Evolutionary conservation across 2,888 invertebrate genomes (phyloP).

Genomic region (Drosophila birchii): DNA sequence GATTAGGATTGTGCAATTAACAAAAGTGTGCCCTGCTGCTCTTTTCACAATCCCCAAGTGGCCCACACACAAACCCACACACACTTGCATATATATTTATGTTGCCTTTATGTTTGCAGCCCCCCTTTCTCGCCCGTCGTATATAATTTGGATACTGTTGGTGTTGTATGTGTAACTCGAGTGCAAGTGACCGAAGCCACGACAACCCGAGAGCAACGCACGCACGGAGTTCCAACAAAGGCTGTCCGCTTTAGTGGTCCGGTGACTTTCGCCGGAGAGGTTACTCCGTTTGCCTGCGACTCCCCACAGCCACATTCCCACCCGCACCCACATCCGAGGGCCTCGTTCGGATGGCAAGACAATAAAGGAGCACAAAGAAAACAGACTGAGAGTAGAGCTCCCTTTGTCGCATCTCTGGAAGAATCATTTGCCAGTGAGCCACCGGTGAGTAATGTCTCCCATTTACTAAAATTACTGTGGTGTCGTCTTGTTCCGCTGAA

Average conservation of each 20-base stretch:
- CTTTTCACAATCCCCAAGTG: conserved; percentile 9
- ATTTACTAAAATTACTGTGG: conserved; percentile 59
- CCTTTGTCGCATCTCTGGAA: conserved; percentile 38
- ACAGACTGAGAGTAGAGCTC: conserved; percentile 26
- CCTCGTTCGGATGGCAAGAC: conserved; percentile 51
- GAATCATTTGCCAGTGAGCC: conserved; percentile 15
- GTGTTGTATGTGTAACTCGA: conserved; percentile 9
- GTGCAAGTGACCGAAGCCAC: conserved; percentile 33
- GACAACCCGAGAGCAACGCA: conserved; percentile 66
- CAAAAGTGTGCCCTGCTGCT: conserved; percentile 51
- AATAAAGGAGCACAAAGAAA: conserved; percentile 57
- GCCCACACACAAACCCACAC: conserved; percentile 6
- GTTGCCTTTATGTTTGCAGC: conserved; percentile 68
- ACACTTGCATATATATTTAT: conserved; percentile 31
- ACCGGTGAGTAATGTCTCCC: conserved; percentile 62
- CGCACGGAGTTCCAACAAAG: conserved; percentile 62
- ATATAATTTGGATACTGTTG: conserved; percentile 5
- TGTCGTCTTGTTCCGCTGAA: conserved; percentile 30
- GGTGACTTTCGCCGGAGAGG: conserved; percentile 69
- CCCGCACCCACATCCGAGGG: conserved; percentile 33
- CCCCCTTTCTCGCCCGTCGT: conserved; percentile 6
- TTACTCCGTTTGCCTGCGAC: conserved; percentile 1
- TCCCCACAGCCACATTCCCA: conserved; percentile 38
- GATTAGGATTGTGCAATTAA: conserved; percentile 64
- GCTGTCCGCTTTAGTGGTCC: conserved; percentile 51